phyloP scores from a whole-genome alignment of 2,888 invertebrate species.

The Octodonta nipae region DNA sequence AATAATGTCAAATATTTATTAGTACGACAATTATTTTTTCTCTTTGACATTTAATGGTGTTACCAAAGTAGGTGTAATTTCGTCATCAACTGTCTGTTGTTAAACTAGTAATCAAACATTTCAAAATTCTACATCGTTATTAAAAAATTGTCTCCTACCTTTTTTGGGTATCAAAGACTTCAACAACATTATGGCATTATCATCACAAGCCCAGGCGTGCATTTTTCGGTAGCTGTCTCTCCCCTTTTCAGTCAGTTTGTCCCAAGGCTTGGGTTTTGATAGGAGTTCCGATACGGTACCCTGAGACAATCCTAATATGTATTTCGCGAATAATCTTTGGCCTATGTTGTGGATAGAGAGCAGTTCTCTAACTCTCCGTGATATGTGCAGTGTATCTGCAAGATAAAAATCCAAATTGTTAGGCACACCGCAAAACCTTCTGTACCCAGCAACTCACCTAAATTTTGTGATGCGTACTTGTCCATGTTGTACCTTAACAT shows the following conservation, averaged over 20 bases:
- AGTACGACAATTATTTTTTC: too few relatives aligned
- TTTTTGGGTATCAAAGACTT: conserved; percentile 96
- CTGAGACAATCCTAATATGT: conserved; percentile 89
- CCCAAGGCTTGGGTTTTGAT: conserved; percentile 99
- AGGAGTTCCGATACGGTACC: conserved; percentile 96
- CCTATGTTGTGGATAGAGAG: conserved; percentile 96
- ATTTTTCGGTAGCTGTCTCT: conserved; percentile 98
- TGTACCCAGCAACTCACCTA: conserved; percentile 35
- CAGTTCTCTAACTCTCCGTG: conserved; percentile 82
- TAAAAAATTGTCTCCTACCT: conserved; percentile 69
- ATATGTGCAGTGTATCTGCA: conserved; percentile 81
- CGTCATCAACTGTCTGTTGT: too few relatives aligned
- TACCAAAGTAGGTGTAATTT: too few relatives aligned
- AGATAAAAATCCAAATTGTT: too few relatives aligned
- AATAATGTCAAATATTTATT: too few relatives aligned
- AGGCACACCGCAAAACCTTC: too few relatives aligned
- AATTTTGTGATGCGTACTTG: conserved; percentile 82
- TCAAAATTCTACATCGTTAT: too few relatives aligned
- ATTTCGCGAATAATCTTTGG: conserved; percentile 95
- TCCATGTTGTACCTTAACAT: conserved; percentile 92
- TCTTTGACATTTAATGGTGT: too few relatives aligned
- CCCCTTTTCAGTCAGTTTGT: conserved; percentile 97
- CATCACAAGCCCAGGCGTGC: conserved; percentile 99
- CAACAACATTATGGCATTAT: conserved; percentile 89
- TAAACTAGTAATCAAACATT: neutral